phyloP scores from a whole-genome alignment of 1,140 invertebrate genomes.

The Potamilus streckersoni region DNA sequence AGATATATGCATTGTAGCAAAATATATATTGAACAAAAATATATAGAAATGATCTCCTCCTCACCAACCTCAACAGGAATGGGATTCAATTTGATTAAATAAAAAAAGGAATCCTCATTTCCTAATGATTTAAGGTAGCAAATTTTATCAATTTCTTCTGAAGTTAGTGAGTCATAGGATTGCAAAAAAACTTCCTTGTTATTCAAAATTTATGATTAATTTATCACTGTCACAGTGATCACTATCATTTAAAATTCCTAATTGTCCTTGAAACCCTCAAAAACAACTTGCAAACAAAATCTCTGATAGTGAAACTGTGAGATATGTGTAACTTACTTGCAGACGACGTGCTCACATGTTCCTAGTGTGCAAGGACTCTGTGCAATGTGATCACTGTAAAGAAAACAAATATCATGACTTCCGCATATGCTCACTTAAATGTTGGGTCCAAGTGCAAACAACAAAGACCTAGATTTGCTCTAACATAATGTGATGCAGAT shows the following conservation, averaged over 20 bases:
- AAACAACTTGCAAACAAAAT: background rate
- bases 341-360: constrained; percentile 54
- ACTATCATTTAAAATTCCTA: background rate
- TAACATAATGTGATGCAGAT: no score
- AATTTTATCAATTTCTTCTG: background rate
- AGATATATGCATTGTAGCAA: no score
- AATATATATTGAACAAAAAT: no score
- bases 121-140: background rate
- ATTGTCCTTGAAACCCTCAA: background rate
- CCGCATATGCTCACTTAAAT: no score
- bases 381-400: constrained; percentile 39
- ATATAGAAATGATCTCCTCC: no score
- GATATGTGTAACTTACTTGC: constrained; percentile 39
- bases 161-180: no score
- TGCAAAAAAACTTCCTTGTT: no score
- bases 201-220: background rate
- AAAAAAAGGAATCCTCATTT: no score
- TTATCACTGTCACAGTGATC: background rate
- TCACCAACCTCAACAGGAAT: no score
- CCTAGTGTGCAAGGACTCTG: constrained; percentile 45
- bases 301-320: background rate
- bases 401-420: constrained; percentile 5
- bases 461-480: no score
- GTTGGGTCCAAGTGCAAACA: no score
- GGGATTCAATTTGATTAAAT: no score